A percentile compares a stretch with the other conserved stretches of the same genome.
Conservation (phyloP, 2,888 invertebrate species). For the Pterostichus niger region DNA sequence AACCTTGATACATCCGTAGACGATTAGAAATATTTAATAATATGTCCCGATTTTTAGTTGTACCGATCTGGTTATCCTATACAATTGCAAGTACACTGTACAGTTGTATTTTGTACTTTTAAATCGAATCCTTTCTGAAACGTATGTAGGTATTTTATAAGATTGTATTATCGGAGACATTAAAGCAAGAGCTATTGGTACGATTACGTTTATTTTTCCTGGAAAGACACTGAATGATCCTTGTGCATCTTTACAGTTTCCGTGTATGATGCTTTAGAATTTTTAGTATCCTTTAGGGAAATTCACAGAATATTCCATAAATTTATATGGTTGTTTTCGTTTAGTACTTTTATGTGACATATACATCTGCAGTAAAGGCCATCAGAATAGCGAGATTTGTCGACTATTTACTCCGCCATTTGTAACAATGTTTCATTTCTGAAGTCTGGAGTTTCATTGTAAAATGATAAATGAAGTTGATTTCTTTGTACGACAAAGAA, state of each 20-base stretch:
- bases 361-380: constrained; percentile 36
- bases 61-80: too few relatives aligned
- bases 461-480: constrained; percentile 38
- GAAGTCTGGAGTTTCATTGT: constrained; percentile 11
- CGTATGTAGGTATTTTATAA: constrained; percentile 16
- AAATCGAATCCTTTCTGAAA: constrained; percentile 19
- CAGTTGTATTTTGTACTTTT: too few relatives aligned
- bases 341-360: constrained; percentile 44
- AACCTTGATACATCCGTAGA: too few relatives aligned
- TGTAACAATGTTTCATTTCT: constrained; percentile 27
- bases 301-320: constrained; percentile 57
- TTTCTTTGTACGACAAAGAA: constrained; percentile 35
- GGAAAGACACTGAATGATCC: background rate
- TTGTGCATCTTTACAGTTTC: constrained; percentile 31
- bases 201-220: constrained; percentile 53
- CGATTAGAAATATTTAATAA: too few relatives aligned
- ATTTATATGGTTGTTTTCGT: constrained; percentile 52
- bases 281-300: constrained; percentile 61
- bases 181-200: constrained; percentile 38
- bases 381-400: constrained; percentile 46
- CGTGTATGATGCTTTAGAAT: constrained; percentile 47
- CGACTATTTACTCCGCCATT: constrained; percentile 40
- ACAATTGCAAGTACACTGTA: too few relatives aligned
- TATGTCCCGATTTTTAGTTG: too few relatives aligned
- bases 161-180: constrained; percentile 33